These are phyloP conservation scores for Actias luna DNA, from an alignment of 2,888 invertebrate genomes.

Conservation along the genomic window DNA sequence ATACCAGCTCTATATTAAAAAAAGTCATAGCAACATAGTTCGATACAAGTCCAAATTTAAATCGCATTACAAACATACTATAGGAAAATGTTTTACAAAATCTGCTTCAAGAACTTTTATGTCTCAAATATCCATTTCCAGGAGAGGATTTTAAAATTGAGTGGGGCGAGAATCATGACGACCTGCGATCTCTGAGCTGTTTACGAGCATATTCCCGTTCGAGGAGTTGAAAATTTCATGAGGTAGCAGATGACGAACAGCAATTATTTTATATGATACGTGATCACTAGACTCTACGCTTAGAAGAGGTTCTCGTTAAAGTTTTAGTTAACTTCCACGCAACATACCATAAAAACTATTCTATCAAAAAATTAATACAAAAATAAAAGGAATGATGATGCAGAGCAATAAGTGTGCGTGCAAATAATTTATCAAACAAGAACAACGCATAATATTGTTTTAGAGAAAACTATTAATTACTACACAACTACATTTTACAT, in stretches of 20 bases:
- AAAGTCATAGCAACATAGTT: not conserved
- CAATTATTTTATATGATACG: not conserved
- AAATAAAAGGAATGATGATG: too few relatives aligned
- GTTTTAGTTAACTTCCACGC: not conserved
- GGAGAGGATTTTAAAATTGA: not conserved
- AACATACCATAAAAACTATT: not conserved
- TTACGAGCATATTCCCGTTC: not conserved
- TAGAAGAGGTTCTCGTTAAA: not conserved
- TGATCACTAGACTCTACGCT: not conserved
- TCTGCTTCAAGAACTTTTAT: not conserved
- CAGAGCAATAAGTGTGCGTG: too few relatives aligned
- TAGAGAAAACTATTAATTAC: too few relatives aligned
- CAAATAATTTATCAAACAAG: too few relatives aligned
- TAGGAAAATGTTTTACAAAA: not conserved
- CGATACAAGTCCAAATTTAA: not conserved
- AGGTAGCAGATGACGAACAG: not conserved
- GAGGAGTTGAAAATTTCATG: conserved; percentile 1
- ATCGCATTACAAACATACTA: too few relatives aligned
- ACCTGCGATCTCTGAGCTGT: not conserved
- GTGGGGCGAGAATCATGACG: not conserved
- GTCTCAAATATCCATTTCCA: not conserved
- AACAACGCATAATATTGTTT: too few relatives aligned
- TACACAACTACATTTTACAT: too few relatives aligned
- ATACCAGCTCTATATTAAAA: not conserved
- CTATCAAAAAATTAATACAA: not conserved